Conservation (phyloP, 2,888 invertebrate species). For the Elaeidobius kamerunicus region DNA sequence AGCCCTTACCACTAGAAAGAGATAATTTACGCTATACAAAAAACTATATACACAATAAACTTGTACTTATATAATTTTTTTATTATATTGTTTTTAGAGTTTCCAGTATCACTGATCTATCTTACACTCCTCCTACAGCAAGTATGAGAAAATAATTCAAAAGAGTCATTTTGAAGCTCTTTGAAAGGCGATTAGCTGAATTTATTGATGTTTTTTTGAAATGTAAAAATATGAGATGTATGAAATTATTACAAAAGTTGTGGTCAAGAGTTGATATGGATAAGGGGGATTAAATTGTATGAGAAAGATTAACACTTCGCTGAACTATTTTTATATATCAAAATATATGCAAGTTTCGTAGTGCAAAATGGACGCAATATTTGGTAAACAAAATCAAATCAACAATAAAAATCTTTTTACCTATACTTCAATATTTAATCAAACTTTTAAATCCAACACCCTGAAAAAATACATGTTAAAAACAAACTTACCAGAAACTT, state of each 20-base stretch:
- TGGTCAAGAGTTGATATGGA: too few species aligned
- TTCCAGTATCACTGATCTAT: background rate
- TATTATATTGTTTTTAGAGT: too few species aligned
- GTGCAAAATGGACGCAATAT: too few species aligned
- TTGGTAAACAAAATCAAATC: background rate
- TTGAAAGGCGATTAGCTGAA: background rate
- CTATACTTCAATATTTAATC: background rate
- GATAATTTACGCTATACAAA: slow-evolving; percentile 32
- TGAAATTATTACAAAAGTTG: too few species aligned
- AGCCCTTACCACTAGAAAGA: slow-evolving; percentile 85
- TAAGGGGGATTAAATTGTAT: too few species aligned
- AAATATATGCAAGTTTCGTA: too few species aligned
- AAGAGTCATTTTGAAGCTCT: background rate
- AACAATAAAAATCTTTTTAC: background rate
- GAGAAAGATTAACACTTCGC: too few species aligned
- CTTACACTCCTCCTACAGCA: background rate
- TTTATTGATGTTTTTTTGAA: too few species aligned
- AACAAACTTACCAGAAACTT: slow-evolving; percentile 46
- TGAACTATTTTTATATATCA: too few species aligned
- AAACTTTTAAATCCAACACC: too few species aligned
- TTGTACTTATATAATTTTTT: background rate
- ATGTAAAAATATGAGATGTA: too few species aligned
- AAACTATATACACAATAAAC: slow-evolving; percentile 9
- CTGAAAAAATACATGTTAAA: too few species aligned
- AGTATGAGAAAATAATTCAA: background rate